A percentile compares a stretch with the other conserved stretches of the same genome.
Conservation (phyloP, 2,888 invertebrate species). For the Erynnis tages region DNA sequence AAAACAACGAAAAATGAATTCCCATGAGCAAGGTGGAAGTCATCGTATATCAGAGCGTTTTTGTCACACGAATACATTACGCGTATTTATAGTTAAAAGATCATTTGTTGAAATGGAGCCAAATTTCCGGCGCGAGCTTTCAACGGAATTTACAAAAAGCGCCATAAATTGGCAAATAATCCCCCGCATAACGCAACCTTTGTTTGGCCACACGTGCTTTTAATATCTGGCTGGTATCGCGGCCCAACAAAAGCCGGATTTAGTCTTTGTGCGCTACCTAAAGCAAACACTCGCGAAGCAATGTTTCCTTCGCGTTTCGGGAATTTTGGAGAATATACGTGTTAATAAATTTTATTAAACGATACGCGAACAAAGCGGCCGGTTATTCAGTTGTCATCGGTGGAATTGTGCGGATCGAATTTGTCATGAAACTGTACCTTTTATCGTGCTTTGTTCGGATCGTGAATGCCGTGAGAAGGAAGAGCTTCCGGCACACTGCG, state of each 20-base stretch:
- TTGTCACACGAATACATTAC: conserved; percentile 60
- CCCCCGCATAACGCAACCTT: conserved; percentile 81
- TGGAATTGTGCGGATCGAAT: conserved; percentile 72
- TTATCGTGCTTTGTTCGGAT: conserved; percentile 62
- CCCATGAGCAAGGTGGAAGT: conserved; percentile 54
- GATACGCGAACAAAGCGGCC: conserved; percentile 52
- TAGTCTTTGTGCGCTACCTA: conserved; percentile 70
- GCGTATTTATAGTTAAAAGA: conserved; percentile 75
- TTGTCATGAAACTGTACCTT: conserved; percentile 71
- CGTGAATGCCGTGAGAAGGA: conserved; percentile 70
- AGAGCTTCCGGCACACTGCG: conserved; percentile 66
- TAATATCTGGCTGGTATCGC: conserved; percentile 66
- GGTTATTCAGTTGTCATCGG: conserved; percentile 56
- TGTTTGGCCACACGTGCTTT: conserved; percentile 82
- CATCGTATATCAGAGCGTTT: conserved; percentile 49
- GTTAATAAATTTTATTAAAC: conserved; percentile 77
- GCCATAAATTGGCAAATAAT: conserved; percentile 82
- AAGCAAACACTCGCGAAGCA: conserved; percentile 72
- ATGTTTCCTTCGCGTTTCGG: conserved; percentile 41
- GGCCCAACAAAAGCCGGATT: conserved; percentile 70
- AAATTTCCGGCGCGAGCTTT: conserved; percentile 78
- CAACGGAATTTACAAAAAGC: conserved; percentile 79
- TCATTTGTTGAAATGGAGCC: conserved; percentile 81
- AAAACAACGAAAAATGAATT: conserved; percentile 34
- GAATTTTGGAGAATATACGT: conserved; percentile 38